Evolutionary conservation across 1,140 invertebrate genomes (phyloP), one percentile per base, ranked within the genome.

Genomic region (Pogonomyrmex barbatus): DNA sequence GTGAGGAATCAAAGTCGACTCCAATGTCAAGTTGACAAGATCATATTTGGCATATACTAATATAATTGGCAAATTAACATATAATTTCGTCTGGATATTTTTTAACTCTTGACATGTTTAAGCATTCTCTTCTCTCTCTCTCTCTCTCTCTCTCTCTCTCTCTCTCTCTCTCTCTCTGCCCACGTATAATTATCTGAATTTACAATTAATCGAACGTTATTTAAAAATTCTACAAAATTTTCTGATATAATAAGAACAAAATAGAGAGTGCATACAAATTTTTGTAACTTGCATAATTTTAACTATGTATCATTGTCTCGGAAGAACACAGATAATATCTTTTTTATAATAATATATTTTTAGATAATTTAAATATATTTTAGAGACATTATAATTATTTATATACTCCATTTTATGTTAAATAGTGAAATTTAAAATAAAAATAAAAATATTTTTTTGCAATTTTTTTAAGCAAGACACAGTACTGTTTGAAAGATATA

Each of bases 41-140:
- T 67, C 2, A 24, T 42, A 68, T 12, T 67, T 24, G 39, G 33
- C 5, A 45, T 30, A 76, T 45, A 33, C 39, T 10, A 62, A 24
- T 14, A 54, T 54, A 70, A 68, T n/a, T 42, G 2, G 12, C 52
- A 42, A 81, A 81, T 63, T 78, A 78, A 65, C 30, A n/a, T 63
- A 58, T 30, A 56, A 78, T 42, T 30, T 50, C 10, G 42, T 14
- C 0, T 36, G 17, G 56, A 47, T 56, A 42, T 56, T 30, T 54
- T 52, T 63, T 62, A 4, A 33, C 8, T 47, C 4, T 52, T 50
- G 4, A 33, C 39, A 6, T 10, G 70, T 70, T 24, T 30, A 12
- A 14, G 10, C 2, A 14, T 36, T 42, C 39, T 65, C 36, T 0
- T 17, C 56, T 58, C n/a, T 58, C 24, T 1, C 5, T 8, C 54